These are phyloP conservation scores for Octodonta nipae DNA, from an alignment of 2,888 invertebrate genomes.

Conservation along the genomic window DNA sequence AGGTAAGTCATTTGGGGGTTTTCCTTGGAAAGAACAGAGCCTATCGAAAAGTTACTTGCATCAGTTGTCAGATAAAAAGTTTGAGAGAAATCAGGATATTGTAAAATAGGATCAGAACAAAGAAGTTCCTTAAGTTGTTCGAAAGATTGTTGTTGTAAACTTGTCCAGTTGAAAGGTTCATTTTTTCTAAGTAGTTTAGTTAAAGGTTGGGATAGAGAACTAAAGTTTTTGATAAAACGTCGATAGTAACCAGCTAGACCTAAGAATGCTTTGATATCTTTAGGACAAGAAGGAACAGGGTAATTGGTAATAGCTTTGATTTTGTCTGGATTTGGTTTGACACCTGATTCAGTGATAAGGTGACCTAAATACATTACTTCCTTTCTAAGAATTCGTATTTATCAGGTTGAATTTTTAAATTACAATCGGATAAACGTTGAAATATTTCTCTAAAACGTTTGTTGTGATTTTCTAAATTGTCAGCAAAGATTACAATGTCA, in stretches of 20 bases:
- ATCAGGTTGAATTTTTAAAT: conserved; percentile 13
- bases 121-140: conserved; percentile 14
- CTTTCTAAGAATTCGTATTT: conserved; percentile 13
- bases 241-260: conserved; percentile 15
- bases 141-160: conserved; percentile 12
- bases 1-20: conserved; percentile 24
- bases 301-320: conserved; percentile 9
- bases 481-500: conserved; percentile 23
- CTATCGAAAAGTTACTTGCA: conserved; percentile 22
- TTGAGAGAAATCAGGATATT: conserved; percentile 23
- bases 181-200: conserved; percentile 13
- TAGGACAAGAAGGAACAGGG: conserved; percentile 8
- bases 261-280: conserved; percentile 15
- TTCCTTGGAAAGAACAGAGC: too few relatives aligned
- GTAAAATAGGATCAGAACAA: conserved; percentile 11
- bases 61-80: conserved; percentile 26
- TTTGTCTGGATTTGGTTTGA: conserved; percentile 12
- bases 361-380: conserved; percentile 14
- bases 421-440: conserved; percentile 8
- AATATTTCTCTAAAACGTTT: conserved; percentile 14
- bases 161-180: conserved; percentile 9
- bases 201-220: conserved; percentile 11
- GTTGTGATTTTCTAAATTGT: conserved; percentile 17
- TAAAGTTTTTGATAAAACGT: conserved; percentile 12
- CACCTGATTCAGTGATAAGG: conserved; percentile 12